A percentile compares a stretch with the other conserved stretches of the same genome.
Conservation (phyloP, 2,888 invertebrate genomes). For the Marronus borbonicus region DNA sequence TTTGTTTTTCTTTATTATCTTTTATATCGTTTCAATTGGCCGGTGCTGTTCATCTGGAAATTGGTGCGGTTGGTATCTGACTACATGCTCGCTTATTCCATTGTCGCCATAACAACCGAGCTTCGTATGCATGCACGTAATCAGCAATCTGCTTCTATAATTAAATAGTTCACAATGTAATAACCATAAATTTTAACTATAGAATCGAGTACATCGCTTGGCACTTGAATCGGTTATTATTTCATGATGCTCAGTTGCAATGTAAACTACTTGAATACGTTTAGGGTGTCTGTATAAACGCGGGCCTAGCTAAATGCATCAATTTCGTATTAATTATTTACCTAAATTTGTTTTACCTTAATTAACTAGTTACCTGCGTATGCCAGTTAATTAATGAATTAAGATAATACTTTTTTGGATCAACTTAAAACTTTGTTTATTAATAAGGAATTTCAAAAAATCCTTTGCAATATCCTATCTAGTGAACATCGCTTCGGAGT, state of each 20-base stretch:
- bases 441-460: no score
- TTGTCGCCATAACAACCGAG: conserved; percentile 6
- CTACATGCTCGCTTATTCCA: conserved; percentile 21
- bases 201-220: neutral
- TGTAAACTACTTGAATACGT: conserved; percentile 12
- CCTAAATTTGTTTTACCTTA: no score
- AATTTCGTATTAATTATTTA: neutral
- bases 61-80: conserved; percentile 1
- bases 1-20: conserved; percentile 4
- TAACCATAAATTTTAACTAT: conserved; percentile 26
- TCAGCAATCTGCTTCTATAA: conserved; percentile 26
- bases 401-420: no score
- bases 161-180: conserved; percentile 41
- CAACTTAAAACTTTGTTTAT: no score
- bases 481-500: no score
- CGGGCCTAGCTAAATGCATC: neutral
- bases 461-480: no score
- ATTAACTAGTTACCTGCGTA: no score
- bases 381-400: no score
- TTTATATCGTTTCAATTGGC: conserved; percentile 28
- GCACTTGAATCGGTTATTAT: conserved; percentile 17
- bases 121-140: conserved; percentile 10
- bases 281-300: conserved; percentile 3
- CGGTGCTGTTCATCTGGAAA: conserved; percentile 3
- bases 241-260: conserved; percentile 17